Evolutionary conservation across 1,140 invertebrate genomes (phyloP).

Genomic region (Tachypleus tridentatus): DNA sequence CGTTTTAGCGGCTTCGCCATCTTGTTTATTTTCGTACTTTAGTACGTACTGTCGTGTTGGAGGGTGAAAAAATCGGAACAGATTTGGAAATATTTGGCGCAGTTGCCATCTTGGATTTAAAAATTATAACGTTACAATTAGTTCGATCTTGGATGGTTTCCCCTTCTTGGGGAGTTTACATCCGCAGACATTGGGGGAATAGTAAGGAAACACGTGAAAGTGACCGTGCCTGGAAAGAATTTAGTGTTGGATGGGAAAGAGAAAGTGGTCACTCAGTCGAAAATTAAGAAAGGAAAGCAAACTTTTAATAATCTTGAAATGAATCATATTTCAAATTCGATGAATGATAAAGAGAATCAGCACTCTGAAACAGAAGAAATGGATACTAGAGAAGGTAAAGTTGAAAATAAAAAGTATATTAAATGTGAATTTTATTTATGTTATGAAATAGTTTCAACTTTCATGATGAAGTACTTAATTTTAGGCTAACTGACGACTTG

Average conservation of each 20-base stretch:
- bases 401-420: not conserved
- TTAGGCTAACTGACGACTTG: no score
- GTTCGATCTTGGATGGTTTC: no score
- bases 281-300: slow-evolving; percentile 36
- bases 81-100: no score
- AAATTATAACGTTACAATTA: no score
- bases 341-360: slow-evolving; percentile 38
- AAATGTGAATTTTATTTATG: no score
- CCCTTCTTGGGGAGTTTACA: not conserved
- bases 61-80: no score
- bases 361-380: slow-evolving; percentile 65
- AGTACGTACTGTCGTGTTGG: no score
- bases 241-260: slow-evolving; percentile 33
- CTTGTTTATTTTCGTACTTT: no score
- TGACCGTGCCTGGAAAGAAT: slow-evolving; percentile 59
- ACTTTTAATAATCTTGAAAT: slow-evolving; percentile 10
- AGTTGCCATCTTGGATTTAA: no score
- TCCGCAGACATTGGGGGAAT: slow-evolving; percentile 59
- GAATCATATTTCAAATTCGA: slow-evolving; percentile 12
- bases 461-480: no score
- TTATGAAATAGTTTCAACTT: no score
- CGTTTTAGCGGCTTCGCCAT: no score
- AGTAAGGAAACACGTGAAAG: slow-evolving; percentile 72
- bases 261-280: slow-evolving; percentile 34
- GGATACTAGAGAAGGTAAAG: slow-evolving; percentile 72